phyloP scores from a whole-genome alignment of 2,888 invertebrate genomes.

The Hofmannophila pseudospretella region DNA sequence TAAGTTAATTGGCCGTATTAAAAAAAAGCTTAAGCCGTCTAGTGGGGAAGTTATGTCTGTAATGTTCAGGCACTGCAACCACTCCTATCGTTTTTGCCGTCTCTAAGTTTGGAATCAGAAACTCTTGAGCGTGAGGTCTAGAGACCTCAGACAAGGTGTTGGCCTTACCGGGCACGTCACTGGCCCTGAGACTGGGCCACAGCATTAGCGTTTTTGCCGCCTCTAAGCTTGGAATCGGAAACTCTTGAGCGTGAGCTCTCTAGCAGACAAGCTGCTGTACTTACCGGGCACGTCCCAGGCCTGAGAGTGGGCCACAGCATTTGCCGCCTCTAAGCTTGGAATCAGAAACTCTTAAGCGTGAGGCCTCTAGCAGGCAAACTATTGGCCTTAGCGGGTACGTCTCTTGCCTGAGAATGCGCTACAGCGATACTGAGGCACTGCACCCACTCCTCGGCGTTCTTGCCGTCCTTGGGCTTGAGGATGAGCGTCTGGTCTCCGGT shows the following conservation, averaged over 20 bases:
- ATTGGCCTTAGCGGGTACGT: conserved; percentile 71
- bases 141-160: conserved; percentile 69
- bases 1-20: no score
- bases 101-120: no score
- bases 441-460: conserved; percentile 97
- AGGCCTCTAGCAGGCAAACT: conserved; percentile 69
- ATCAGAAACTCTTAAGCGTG: conserved; percentile 67
- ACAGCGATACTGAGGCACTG: conserved; percentile 96
- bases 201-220: conserved; percentile 95
- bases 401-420: conserved; percentile 87
- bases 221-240: conserved; percentile 96
- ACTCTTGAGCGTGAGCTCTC: conserved; percentile 89
- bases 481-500: conserved; percentile 95
- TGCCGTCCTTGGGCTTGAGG: conserved; percentile 95
- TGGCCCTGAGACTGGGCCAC: conserved; percentile 91
- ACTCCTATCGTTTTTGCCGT: no score
- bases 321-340: no score
- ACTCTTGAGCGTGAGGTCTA: conserved; percentile 70
- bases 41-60: no score
- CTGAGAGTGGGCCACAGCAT: conserved; percentile 93
- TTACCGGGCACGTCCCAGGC: conserved; percentile 77
- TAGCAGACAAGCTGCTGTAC: conserved; percentile 78
- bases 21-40: no score
- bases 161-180: conserved; percentile 73
- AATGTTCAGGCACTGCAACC: no score